Evolutionary conservation across 2,888 invertebrate species (phyloP).

Genomic region (Theodoxus fluviatilis): DNA sequence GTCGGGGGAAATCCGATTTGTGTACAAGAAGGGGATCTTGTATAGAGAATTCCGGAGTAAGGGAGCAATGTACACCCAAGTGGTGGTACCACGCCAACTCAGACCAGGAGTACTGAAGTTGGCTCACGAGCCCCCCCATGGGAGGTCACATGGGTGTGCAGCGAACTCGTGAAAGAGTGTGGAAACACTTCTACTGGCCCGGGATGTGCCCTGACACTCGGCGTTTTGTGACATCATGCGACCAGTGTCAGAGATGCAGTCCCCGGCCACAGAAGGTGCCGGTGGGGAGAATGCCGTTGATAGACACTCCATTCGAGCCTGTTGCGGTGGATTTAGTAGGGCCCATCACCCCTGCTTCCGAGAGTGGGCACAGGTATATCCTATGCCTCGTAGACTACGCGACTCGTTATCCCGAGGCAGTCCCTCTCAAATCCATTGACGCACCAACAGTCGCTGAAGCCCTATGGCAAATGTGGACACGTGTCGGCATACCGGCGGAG

Average conservation of each 20-base stretch:
- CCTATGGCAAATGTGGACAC: conserved; percentile 30
- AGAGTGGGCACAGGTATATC: conserved; percentile 32
- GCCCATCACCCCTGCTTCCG: conserved; percentile 31
- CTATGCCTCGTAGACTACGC: conserved; percentile 37
- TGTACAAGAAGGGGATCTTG: too few species aligned
- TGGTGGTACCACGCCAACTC: conserved; percentile 2
- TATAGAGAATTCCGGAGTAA: too few species aligned
- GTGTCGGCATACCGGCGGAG: conserved; percentile 35
- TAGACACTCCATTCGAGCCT: conserved; percentile 34
- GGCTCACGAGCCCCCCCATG: conserved; percentile 23
- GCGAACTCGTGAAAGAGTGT: conserved; percentile 19
- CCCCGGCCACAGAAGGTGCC: conserved; percentile 20
- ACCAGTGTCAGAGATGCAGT: conserved; percentile 23
- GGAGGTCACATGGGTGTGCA: conserved; percentile 21
- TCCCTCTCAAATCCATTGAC: conserved; percentile 28
- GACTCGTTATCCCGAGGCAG: conserved; percentile 35
- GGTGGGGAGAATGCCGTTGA: conserved; percentile 31
- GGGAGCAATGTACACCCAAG: too few species aligned
- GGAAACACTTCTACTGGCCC: conserved; percentile 24
- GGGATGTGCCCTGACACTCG: conserved; percentile 15
- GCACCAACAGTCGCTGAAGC: conserved; percentile 33
- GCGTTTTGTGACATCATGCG: conserved; percentile 28
- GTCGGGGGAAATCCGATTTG: too few species aligned
- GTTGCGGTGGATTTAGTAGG: conserved; percentile 34
- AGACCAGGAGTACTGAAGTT: neutral